These are phyloP conservation scores for Schizothorax lantsangensis DNA, from an alignment of 2,797 vertebrate species.

Conservation along the genomic window DNA sequence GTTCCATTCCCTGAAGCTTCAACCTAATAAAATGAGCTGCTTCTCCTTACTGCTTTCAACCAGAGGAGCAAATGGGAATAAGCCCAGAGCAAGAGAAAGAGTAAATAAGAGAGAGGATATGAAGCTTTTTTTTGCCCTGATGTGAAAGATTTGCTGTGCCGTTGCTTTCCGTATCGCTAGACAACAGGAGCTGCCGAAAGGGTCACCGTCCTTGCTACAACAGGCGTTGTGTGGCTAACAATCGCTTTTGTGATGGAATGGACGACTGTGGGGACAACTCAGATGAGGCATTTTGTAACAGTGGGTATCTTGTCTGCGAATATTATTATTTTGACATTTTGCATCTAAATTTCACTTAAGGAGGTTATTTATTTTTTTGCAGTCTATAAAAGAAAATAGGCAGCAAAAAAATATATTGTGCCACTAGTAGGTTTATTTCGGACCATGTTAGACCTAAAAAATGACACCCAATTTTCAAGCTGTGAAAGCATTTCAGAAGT, in stretches of 20 bases:
- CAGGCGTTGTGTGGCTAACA: slow-evolving; percentile 87
- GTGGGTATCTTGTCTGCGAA: slow-evolving; percentile 75
- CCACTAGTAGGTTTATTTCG: slow-evolving; percentile 12
- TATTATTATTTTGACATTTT: slow-evolving; percentile 12
- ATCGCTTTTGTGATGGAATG: slow-evolving; percentile 87
- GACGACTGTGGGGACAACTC: slow-evolving; percentile 96
- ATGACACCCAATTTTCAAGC: slow-evolving; percentile 38
- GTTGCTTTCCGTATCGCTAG: slow-evolving; percentile 70
- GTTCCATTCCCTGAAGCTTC: slow-evolving; percentile 43
- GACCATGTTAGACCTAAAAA: slow-evolving; percentile 13
- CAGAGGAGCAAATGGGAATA: slow-evolving; percentile 38
- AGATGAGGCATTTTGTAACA: slow-evolving; percentile 93
- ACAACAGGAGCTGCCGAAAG: slow-evolving; percentile 91
- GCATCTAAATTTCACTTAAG: slow-evolving; percentile 11
- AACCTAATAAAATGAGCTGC: slow-evolving; percentile 59
- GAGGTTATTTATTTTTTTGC: slow-evolving; percentile 6
- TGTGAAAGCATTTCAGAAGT: slow-evolving; percentile 34
- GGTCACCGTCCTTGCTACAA: slow-evolving; percentile 92
- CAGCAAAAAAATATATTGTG: neutral
- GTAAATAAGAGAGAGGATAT: slow-evolving; percentile 42
- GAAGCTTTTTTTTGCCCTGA: slow-evolving; percentile 24
- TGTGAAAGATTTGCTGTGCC: slow-evolving; percentile 46
- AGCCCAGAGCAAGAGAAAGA: slow-evolving; percentile 36
- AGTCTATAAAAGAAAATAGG: slow-evolving; percentile 16
- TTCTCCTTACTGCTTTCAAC: slow-evolving; percentile 38